Evolutionary conservation across 2,888 invertebrate species (phyloP).

Genomic region (Orthonychiurus folsomi): DNA sequence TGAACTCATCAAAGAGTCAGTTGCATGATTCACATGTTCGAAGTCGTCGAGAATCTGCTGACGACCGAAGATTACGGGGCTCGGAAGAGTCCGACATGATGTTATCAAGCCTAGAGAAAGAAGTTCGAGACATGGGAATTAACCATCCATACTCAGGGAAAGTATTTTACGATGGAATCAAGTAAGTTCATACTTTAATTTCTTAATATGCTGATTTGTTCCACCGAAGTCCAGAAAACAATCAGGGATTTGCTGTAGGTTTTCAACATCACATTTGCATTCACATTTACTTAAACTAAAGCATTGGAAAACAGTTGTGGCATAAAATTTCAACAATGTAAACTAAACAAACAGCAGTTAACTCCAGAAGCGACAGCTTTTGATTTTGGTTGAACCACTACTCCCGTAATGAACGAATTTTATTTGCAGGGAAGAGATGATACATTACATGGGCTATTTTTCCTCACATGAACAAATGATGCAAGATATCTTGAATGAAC

Average conservation of each 20-base stretch:
- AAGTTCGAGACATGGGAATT: background rate
- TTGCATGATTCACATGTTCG: background rate
- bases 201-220: no score
- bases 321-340: no score
- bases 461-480: constrained; percentile 59
- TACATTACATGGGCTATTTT: constrained; percentile 62
- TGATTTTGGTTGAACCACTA: no score
- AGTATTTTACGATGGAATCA: background rate
- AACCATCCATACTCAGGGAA: background rate
- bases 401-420: no score
- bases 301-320: no score
- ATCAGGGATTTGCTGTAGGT: no score
- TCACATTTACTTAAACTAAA: no score
- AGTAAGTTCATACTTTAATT: no score
- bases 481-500: constrained; percentile 54
- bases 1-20: background rate
- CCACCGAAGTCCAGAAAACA: no score
- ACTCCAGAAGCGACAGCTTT: no score
- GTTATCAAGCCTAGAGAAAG: background rate
- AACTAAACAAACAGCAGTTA: no score
- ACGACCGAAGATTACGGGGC: background rate
- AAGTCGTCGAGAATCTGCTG: background rate
- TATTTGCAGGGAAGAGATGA: constrained; percentile 51
- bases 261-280: no score
- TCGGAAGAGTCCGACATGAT: background rate